phyloP scores from a whole-genome alignment of 1,140 invertebrate species.

The Hesperophylax magnus region DNA sequence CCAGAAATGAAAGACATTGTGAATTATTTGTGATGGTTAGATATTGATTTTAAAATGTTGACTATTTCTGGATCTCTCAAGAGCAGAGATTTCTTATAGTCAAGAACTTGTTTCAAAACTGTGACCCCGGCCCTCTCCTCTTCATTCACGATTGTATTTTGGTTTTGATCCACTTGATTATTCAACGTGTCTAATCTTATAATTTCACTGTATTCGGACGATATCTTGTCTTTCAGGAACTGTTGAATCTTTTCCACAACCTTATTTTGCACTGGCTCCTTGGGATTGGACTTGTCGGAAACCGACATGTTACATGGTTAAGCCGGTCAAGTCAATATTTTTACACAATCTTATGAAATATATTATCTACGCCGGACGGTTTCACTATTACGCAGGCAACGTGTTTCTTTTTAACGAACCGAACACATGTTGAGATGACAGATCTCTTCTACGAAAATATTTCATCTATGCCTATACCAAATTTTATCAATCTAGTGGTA shows the following conservation, averaged over 20 bases:
- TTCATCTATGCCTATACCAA: background rate
- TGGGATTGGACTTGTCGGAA: constrained; percentile 3
- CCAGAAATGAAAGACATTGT: constrained; percentile 63
- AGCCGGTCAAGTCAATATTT: constrained; percentile 2
- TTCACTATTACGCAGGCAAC: background rate
- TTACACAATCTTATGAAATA: background rate
- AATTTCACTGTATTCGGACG: constrained; percentile 60
- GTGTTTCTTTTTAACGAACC: constrained; percentile 16
- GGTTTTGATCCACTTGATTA: constrained; percentile 65
- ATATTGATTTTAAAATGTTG: constrained; percentile 64
- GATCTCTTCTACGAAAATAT: background rate
- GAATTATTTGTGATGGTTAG: constrained; percentile 65
- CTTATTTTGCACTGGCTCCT: constrained; percentile 60
- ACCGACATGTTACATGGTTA: constrained; percentile 32
- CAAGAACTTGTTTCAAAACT: constrained; percentile 67
- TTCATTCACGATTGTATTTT: constrained; percentile 58
- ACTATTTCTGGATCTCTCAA: constrained; percentile 67
- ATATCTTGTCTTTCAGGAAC: constrained; percentile 68
- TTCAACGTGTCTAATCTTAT: constrained; percentile 60
- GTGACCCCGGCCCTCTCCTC: constrained; percentile 62
- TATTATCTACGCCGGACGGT: background rate
- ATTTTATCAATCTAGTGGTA: too few relatives aligned
- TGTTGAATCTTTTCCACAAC: constrained; percentile 67
- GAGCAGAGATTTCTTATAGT: constrained; percentile 67
- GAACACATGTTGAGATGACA: constrained; percentile 32